phyloP scores from a whole-genome alignment of 2,888 invertebrate species.

The Oligia fasciuncula region DNA sequence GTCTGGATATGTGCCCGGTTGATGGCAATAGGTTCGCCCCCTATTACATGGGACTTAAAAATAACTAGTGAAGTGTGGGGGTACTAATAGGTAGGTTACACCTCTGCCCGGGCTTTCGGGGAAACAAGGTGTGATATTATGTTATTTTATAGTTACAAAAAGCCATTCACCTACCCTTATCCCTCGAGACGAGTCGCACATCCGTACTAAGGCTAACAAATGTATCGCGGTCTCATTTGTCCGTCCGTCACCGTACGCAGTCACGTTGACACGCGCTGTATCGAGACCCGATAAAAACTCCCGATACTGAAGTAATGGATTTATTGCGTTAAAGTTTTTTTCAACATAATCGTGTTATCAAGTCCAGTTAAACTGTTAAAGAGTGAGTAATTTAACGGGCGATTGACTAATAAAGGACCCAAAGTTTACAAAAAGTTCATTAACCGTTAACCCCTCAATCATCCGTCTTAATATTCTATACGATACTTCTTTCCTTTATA shows the following conservation, averaged over 20 bases:
- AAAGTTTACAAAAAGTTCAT: background rate
- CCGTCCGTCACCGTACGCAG: slow-evolving; percentile 28
- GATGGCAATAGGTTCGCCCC: background rate
- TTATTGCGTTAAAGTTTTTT: slow-evolving; percentile 49
- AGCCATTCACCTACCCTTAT: too few relatives aligned
- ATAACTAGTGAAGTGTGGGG: background rate
- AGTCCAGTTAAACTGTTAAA: slow-evolving; percentile 3
- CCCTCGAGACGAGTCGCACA: background rate
- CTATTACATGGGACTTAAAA: background rate
- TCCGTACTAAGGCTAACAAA: background rate
- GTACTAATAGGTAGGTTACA: background rate
- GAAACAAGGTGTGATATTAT: background rate
- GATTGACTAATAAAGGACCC: background rate
- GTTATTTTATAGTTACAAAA: background rate
- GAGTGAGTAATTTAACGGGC: background rate
- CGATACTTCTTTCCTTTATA: background rate
- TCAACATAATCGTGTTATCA: slow-evolving; percentile 7
- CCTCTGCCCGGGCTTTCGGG: background rate
- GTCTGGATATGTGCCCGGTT: background rate
- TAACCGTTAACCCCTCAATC: background rate
- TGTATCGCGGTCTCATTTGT: slow-evolving; percentile 28
- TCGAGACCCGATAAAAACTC: slow-evolving; percentile 20
- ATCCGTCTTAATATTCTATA: background rate
- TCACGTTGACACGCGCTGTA: slow-evolving; percentile 14
- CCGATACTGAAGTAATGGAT: slow-evolving; percentile 49